Evolutionary conservation across 37 sponge, comb jelly and placozoan genomes (phyloP), one percentile per base, ranked within the genome.

Genomic region (Cliona cf. orientalis): DNA sequence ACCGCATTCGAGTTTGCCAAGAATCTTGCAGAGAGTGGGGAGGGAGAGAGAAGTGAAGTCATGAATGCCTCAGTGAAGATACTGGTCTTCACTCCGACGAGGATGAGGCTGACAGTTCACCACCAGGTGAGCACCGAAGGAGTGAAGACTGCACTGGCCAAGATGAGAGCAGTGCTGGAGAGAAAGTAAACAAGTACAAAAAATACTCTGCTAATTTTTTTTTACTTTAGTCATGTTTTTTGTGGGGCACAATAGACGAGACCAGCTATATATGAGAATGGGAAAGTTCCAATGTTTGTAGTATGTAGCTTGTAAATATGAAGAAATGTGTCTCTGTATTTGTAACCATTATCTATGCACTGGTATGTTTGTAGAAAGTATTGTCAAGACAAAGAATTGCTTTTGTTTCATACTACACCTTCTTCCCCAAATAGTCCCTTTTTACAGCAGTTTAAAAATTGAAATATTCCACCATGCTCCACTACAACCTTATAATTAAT

Each of bases 81-180:
- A 31, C 35, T 71, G 17, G 66, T 59, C 5, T 19, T 14, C 21
- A 46, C 45, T 9, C 49, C 28, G 3, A 34, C 23, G 3, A 2
- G 56, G 53, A 39, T 92, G 3, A 75, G 93, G 14, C 72, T 61
- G 46, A 71, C 84, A 17, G 35, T 69, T 4, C 80, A 88, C 43
- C 73, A 80, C 42, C 89, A 88, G n/a, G 49, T 92, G 23, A 53
- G 42, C 34, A 23, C 40, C 14, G 72, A 87, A 42, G 93, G 72
- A 0, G 75, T 84, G 23, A 81, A 84, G 4, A 14, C 34, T n/a
- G 68, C 63, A 2, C 19, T 91, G 11, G 42, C 56, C 26, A 91
- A 69, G 38, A 60, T 91, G 34, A 75, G 53, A 62, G 32, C 23
- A 19, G 26, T 82, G 6, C 66, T 82, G 6, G 69, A 9, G 11